Conservation (phyloP, 2,888 invertebrate species). For the Sympetrum striolatum region DNA sequence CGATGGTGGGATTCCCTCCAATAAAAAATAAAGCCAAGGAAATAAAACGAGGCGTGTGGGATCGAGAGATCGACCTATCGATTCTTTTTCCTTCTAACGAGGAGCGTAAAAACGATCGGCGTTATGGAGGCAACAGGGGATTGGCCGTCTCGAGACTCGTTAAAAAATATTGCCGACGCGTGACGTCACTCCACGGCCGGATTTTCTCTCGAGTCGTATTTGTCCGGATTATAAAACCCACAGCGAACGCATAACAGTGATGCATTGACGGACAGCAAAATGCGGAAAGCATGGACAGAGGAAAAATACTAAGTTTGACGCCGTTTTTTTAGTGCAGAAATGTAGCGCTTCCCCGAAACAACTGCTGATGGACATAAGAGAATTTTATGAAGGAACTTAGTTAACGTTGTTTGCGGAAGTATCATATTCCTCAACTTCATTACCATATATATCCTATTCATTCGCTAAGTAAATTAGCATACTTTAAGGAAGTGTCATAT, state of each 20-base stretch:
- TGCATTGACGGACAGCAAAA: background rate
- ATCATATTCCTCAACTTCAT: no score
- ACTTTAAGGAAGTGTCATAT: no score
- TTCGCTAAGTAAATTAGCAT: no score
- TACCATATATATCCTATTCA: no score
- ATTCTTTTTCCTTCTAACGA: background rate
- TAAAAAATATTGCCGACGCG: background rate
- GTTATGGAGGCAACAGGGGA: background rate
- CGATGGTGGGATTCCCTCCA: background rate
- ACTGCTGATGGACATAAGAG: no score
- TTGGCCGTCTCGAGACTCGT: background rate
- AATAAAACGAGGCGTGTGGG: background rate
- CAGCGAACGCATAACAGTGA: background rate
- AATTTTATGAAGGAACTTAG: no score
- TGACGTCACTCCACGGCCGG: background rate
- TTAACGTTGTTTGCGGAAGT: no score
- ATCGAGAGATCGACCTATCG: background rate
- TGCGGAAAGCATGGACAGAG: background rate
- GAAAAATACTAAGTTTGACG: background rate
- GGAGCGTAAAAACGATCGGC: constrained; percentile 21
- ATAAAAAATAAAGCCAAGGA: background rate
- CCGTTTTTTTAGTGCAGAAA: background rate
- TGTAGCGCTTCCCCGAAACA: no score
- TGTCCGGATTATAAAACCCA: background rate
- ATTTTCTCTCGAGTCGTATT: background rate